Evolutionary conservation across 2,797 vertebrate genomes (phyloP), one percentile per base, ranked within the genome.

Genomic region (Myotis pilosus): DNA sequence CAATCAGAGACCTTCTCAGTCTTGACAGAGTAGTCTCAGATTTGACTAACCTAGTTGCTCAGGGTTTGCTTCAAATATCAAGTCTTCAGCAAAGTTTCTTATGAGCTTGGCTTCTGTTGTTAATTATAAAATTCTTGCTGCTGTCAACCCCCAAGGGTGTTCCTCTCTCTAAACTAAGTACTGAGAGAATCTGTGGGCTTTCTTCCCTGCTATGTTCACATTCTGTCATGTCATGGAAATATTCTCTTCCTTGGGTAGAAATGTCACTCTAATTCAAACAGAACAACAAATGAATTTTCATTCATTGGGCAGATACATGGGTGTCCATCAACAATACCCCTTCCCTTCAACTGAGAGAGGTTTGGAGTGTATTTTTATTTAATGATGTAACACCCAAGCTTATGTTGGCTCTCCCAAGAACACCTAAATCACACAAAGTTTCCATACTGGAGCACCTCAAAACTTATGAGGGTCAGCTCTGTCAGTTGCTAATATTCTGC

Each of bases 201-300:
- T 55, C 36, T 12, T 78, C 2, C 9, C 55, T 47, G 28, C 33
- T 44, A 4, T 55, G 13, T 44, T 79, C 69, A 8, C 12, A 33
- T 82, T 88, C 55, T 86, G 7, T 80, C 9, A 3, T 53, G 15
- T 25, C 78, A n/a, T 6, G 25, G 10, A 57, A n/a, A 23, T 86
- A 44, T 7, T 19, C 16, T 41, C 36, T 76, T 76, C 36, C 3
- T 17, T 92, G 13, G 8, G 47, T 51, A 19, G 38, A 68, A 93
- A 87, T 38, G 30, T 71, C 33, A 23, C n/a, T 68, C 47, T 89
- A 36, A 76, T 81, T 85, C 22, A 78, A 1, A 89, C 7, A 51
- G 36, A 93, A 80, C 5, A 89, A 25, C 55, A 94, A 89, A 89
- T 71, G 36, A 85, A 92, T 92, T 92, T 92, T 44, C 38, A 74